Evolutionary conservation across 2,113 vertebrate genomes (phyloP), one percentile per base, ranked within the genome.

Genomic region (Phrynosoma blainvillii): DNA sequence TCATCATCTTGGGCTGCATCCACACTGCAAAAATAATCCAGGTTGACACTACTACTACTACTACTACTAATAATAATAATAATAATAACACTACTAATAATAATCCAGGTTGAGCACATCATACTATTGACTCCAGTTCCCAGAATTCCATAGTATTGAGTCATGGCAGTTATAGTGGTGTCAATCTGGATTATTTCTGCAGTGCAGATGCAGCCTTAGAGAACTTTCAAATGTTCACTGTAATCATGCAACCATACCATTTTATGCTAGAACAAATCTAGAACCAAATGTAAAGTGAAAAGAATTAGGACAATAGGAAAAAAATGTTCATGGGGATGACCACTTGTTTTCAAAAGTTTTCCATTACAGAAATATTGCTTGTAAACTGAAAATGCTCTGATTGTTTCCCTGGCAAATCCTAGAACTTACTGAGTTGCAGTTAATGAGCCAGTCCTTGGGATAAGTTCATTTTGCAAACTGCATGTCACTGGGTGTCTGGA

Each of bases 401-500:
- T 73, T 84, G 25, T 32, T 73, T 59, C 42, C n/a, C 62, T 68
- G 16, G 27, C 30, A 56, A 88, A 68, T 66, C 54, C 71, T 54
- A 8, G 56, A 36, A 14, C 56, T 42, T 82, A 59, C n/a, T 54
- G 8, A 36, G 16, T 90, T 93, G 85, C 82, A 90, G 89, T 84
- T 91, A 91, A 92, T 92, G 92, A 91, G 87, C 70, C 16, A 74
- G 21, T 54, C 10, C 9, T n/a, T 68, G 59, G 62, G 56, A 40
- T 25, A 16, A 66, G 25, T 68, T 66, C 42, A n/a, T 76, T 85
- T 81, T 74, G 70, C 21, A 66, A 27, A 32, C 20, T 40, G 16
- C n/a, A 40, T 75, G 77, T 36, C 78, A 56, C n/a, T 5, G 14
- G 74, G 9, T 30, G 30, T 62, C 70, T 81, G 21, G 42, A 74